Percentiles rank a stretch among this genome's conserved stretches.
Conservation (phyloP, 2,113 vertebrate genomes). For the Thalassoma bifasciatum region DNA sequence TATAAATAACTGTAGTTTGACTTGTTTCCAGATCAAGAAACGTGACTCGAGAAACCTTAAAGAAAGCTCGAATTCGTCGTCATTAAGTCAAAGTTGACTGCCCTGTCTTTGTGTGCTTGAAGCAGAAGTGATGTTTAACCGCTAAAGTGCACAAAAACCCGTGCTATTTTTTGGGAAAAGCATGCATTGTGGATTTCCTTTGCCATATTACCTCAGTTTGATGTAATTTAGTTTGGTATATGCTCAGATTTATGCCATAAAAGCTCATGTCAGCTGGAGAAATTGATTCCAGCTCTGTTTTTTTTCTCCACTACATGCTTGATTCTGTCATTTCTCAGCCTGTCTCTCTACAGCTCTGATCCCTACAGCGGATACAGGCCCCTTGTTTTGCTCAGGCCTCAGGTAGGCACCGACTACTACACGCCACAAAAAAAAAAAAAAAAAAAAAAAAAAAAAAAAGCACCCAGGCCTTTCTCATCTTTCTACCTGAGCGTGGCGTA, state of each 20-base stretch:
- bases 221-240: conserved; percentile 37
- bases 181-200: conserved; percentile 17
- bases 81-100: neutral
- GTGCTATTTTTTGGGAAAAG: conserved; percentile 18
- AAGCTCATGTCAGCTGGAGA: conserved; percentile 35
- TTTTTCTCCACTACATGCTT: conserved; percentile 32
- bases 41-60: too few relatives aligned
- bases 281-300: conserved; percentile 47
- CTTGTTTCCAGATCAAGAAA: too few relatives aligned
- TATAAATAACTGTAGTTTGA: conserved; percentile 18
- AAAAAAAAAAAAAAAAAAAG: too few relatives aligned
- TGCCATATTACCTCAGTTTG: conserved; percentile 30
- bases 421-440: too few relatives aligned
- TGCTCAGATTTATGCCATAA: conserved; percentile 39
- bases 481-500: conserved; percentile 60
- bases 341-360: conserved; percentile 46
- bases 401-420: conserved; percentile 20
- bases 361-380: conserved; percentile 36
- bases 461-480: conserved; percentile 59
- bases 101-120: neutral
- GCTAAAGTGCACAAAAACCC: neutral
- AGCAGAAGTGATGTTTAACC: conserved; percentile 1
- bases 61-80: neutral
- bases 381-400: conserved; percentile 62
- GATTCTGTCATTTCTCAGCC: conserved; percentile 39